Evolutionary conservation across 2,113 vertebrate genomes (phyloP).

Genomic region (Raja brachyura): DNA sequence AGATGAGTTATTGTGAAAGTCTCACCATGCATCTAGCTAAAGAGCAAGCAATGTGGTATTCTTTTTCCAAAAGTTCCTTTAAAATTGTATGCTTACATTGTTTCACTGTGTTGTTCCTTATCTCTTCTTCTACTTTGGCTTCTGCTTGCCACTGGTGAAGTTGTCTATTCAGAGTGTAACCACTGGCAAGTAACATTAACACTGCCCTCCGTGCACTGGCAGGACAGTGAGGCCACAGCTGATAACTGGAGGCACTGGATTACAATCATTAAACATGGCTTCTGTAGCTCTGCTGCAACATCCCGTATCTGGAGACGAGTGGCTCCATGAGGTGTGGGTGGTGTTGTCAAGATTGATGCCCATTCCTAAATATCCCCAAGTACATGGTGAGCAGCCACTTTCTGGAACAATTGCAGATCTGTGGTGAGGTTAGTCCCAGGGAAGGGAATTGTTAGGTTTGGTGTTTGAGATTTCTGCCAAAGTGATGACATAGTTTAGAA

Average conservation of each 20-base stretch:
- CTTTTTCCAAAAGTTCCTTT: neutral
- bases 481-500: neutral
- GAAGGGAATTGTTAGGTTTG: too few species aligned
- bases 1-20: neutral
- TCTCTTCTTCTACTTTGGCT: neutral
- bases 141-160: neutral
- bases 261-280: neutral
- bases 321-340: neutral
- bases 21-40: neutral
- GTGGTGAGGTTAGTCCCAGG: too few species aligned
- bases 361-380: too few species aligned
- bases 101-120: neutral
- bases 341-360: too few species aligned
- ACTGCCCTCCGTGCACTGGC: neutral
- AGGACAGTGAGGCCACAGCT: neutral
- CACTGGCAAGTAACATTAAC: neutral
- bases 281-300: too few species aligned
- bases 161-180: neutral
- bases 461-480: too few species aligned
- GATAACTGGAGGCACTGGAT: neutral
- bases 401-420: too few species aligned
- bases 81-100: neutral
- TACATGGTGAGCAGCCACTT: too few species aligned
- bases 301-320: neutral
- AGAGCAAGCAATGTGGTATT: neutral